A percentile compares a stretch with the other conserved stretches of the same genome.
phyloP scores from a whole-genome alignment of 1,140 invertebrate species.

The Drosophila bifasciata region DNA sequence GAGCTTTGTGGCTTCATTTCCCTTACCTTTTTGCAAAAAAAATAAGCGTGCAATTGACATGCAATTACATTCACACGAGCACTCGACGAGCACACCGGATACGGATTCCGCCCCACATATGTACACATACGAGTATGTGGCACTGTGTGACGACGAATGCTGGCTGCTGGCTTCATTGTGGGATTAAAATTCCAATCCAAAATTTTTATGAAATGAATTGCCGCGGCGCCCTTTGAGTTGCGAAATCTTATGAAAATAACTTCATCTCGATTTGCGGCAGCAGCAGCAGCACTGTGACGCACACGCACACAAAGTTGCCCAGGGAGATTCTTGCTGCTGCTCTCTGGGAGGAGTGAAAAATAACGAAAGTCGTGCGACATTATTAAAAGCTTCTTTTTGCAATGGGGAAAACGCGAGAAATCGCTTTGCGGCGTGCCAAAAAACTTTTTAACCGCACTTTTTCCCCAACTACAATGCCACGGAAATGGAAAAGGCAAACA shows the following conservation, averaged over 20 bases:
- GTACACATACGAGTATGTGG: no score
- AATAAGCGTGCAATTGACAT: constrained; percentile 74
- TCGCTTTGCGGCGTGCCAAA: constrained; percentile 73
- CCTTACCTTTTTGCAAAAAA: neutral
- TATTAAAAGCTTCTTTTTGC: constrained; percentile 65
- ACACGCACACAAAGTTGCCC: constrained; percentile 42
- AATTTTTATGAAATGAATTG: constrained; percentile 57
- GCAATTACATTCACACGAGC: constrained; percentile 62
- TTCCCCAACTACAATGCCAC: constrained; percentile 68
- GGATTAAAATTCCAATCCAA: constrained; percentile 52
- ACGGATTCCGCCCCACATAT: constrained; percentile 9
- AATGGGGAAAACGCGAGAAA: constrained; percentile 64
- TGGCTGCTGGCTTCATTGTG: constrained; percentile 42
- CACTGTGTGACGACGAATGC: constrained; percentile 8
- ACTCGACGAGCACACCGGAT: constrained; percentile 1
- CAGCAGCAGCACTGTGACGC: neutral
- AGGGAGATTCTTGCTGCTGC: no score
- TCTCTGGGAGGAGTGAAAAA: constrained; percentile 24
- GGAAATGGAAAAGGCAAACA: constrained; percentile 64
- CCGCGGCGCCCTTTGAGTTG: constrained; percentile 39
- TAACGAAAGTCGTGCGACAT: constrained; percentile 55
- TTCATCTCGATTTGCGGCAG: constrained; percentile 18
- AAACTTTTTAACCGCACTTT: constrained; percentile 76
- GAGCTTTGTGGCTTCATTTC: constrained; percentile 25
- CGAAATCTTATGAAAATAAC: constrained; percentile 77